Evolutionary conservation across 2,888 invertebrate species (phyloP).

Genomic region (Hypomecis punctinalis): DNA sequence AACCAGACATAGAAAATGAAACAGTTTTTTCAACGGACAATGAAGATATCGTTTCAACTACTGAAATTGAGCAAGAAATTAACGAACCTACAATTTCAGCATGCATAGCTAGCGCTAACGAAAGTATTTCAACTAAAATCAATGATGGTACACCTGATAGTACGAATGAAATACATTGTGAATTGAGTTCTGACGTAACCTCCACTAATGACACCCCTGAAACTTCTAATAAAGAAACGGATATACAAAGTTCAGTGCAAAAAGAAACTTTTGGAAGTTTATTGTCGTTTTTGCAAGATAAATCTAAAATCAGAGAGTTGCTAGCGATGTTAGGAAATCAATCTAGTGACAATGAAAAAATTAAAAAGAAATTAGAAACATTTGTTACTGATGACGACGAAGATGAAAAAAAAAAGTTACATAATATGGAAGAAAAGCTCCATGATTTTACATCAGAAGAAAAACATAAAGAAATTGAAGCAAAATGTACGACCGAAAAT

Average conservation of each 20-base stretch:
- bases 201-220: slow-evolving; percentile 38
- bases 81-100: slow-evolving; percentile 30
- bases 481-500: slow-evolving; percentile 6
- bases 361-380: slow-evolving; percentile 85
- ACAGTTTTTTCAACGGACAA: slow-evolving; percentile 30
- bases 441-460: slow-evolving; percentile 1
- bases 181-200: slow-evolving; percentile 60
- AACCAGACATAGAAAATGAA: slow-evolving; percentile 2
- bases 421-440: not conserved
- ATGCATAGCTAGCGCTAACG: slow-evolving; percentile 30
- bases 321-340: slow-evolving; percentile 72
- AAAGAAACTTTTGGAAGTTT: slow-evolving; percentile 58
- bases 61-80: slow-evolving; percentile 46
- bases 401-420: slow-evolving; percentile 29
- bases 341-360: slow-evolving; percentile 75
- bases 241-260: slow-evolving; percentile 32
- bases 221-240: slow-evolving; percentile 27
- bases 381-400: slow-evolving; percentile 81
- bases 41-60: slow-evolving; percentile 65
- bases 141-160: slow-evolving; percentile 59
- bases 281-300: slow-evolving; percentile 74
- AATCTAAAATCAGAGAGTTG: slow-evolving; percentile 79
- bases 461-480: not conserved
- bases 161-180: slow-evolving; percentile 61
- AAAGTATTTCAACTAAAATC: slow-evolving; percentile 42